Conservation (phyloP, 2,888 invertebrate genomes). For the Eulithis prunata region DNA sequence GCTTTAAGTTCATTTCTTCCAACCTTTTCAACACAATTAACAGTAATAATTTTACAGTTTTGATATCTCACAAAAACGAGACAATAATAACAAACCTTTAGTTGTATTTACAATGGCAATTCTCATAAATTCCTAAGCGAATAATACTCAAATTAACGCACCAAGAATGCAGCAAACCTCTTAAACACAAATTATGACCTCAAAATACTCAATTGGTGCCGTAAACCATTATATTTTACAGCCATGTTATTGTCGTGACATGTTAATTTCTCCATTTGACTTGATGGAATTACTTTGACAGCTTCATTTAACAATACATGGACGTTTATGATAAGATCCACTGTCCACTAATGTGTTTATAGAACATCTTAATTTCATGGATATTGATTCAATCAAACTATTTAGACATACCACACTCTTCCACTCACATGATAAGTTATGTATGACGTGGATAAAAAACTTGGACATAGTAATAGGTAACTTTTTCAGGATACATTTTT, state of each 20-base stretch:
- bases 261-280: slow-evolving; percentile 50
- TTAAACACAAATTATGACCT: slow-evolving; percentile 13
- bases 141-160: slow-evolving; percentile 12
- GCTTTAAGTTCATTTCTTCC: too few relatives aligned
- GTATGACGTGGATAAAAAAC: too few relatives aligned
- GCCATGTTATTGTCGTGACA: slow-evolving; percentile 18
- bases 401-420: too few relatives aligned
- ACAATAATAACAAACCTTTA: too few relatives aligned
- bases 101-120: background rate
- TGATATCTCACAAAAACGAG: background rate
- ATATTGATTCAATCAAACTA: too few relatives aligned
- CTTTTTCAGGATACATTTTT: too few relatives aligned
- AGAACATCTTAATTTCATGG: too few relatives aligned
- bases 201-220: slow-evolving; percentile 14
- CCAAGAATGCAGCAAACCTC: slow-evolving; percentile 1
- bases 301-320: slow-evolving; percentile 79
- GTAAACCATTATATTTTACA: slow-evolving; percentile 23
- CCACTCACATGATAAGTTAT: too few relatives aligned
- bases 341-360: slow-evolving; percentile 10
- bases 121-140: slow-evolving; percentile 3
- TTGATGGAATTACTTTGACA: slow-evolving; percentile 65
- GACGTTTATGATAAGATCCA: slow-evolving; percentile 56
- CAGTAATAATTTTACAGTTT: too few relatives aligned
- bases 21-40: too few relatives aligned
- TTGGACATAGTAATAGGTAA: too few relatives aligned